Percentiles rank a stretch among this genome's conserved stretches.
These are phyloP conservation scores for Orthonychiurus folsomi DNA, from an alignment of 2,888 invertebrate genomes.

Conservation along the genomic window DNA sequence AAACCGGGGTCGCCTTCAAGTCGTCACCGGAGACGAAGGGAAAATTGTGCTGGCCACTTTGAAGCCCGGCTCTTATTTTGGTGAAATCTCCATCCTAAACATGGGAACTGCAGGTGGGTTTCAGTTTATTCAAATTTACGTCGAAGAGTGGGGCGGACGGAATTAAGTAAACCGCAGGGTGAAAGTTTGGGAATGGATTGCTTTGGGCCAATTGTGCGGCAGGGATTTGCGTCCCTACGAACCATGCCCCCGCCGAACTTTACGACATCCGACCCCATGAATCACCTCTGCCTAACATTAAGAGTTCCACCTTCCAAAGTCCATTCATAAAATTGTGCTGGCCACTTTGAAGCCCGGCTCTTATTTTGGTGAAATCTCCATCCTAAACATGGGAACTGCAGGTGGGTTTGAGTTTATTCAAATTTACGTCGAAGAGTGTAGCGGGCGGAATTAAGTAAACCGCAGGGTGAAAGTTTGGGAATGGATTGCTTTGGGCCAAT, in stretches of 20 bases:
- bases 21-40: conserved; percentile 80
- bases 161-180: neutral
- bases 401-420: conserved; percentile 50
- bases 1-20: conserved; percentile 88
- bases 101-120: conserved; percentile 91
- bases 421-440: neutral
- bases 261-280: no score
- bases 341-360: conserved; percentile 97
- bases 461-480: no score
- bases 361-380: conserved; percentile 99
- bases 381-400: conserved; percentile 99
- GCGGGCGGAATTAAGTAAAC: neutral
- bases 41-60: conserved; percentile 93
- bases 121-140: neutral
- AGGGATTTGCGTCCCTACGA: no score
- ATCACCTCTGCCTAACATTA: no score
- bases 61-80: conserved; percentile 98
- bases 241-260: no score
- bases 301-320: no score
- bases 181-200: no score
- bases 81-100: conserved; percentile 98
- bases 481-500: no score
- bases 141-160: neutral
- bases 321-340: conserved; percentile 84
- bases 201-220: no score